Base-by-base conservation (phyloP, 1,140 invertebrate species). In the Drosophila quadrilineata region DNA sequence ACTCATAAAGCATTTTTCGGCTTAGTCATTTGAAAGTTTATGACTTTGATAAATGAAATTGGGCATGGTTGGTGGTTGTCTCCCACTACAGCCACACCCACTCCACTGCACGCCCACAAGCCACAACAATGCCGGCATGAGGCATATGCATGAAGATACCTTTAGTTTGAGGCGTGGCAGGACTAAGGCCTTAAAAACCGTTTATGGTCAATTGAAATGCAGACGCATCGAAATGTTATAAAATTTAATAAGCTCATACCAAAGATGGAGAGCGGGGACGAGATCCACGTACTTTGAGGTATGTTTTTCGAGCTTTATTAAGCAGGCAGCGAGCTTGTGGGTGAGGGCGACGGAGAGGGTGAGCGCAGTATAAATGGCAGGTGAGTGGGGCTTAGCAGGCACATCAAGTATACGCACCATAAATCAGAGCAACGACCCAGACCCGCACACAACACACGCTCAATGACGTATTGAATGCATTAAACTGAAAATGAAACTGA, bases 31-130 rank as follows among this genome's bases (percentile, higher is more conserved):
- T 64, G 40, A 75, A 74, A 84, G 74, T 85, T 84, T 84, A 84
- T 85, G 79, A 85, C 79, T 85, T 84, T 84, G 79, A 84, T 84
- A 85, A 84, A 84, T 84, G 77, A 84, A 84, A 84, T 84, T 64
- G 70, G 49, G 79, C 74, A 54, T 71, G 66, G 52, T 52, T 45
- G 28, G 35, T 6, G n/a, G n/a, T n/a, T n/a, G n/a, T n/a, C n/a
- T n/a, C n/a, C n/a, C n/a, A n/a, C n/a, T n/a, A n/a, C n/a, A n/a
- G n/a, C n/a, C n/a, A n/a, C n/a, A n/a, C n/a, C n/a, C n/a, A n/a
- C 29, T 60, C 43, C 21, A 59, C n/a, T 10, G 45, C 14, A 45
- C 35, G 31, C 26, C 14, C 50, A 40, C 9, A 36, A 10, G 22
- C 29, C 16, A 40, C 22, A 49, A 31, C n/a, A 24, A 3, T 3